Base-by-base conservation (phyloP, 2,888 invertebrate genomes). In the Myopa testacea region DNA sequence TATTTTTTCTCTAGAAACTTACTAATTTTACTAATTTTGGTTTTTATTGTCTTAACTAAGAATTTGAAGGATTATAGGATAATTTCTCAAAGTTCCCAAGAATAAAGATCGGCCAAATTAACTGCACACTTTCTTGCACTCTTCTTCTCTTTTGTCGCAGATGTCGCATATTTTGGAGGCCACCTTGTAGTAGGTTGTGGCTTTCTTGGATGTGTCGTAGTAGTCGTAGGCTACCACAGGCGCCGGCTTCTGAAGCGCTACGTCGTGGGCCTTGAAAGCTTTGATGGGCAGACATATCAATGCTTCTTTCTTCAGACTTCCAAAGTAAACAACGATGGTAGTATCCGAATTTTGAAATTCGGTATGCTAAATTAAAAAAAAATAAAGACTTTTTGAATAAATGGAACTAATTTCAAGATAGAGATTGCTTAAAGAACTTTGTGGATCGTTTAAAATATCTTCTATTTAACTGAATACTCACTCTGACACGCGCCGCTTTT, bases 181-280 rank as follows among this genome's bases (percentile, higher is more conserved):
- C 63, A 86, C 80, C 14, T 83, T 81, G 81, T 88, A 87, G 75
- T 83, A 88, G 4, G 84, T 83, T 37, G 87, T 87, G 26, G 86
- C 87, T 78, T 85, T 87, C 78, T 86, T 85, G 50, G 82, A 94
- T 81, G 94, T 95, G 88, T 98, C 97, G 85, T 97, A 98, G 83
- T 98, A 96, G 88, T 98, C 98, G 82, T 94, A 94, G 73, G 98
- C 92, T 38, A 94, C 92, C 82, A 97, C 95, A 82, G 95, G 93
- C 37, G 95, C 96, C 26, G 97, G 95, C 79, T 95, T 95, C 85
- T 97, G 96, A 70, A 94, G 92, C 2, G 96, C 96, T 6, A 96
- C 95, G 85, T 95, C 94, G 87, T 95, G 93, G 0, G 94, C 94
- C 83, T 95, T 92, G 84, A 94, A 94, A 8, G 96, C 96, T 1